phyloP scores from a whole-genome alignment of 2,888 invertebrate species.

The Mythimna vitellina region DNA sequence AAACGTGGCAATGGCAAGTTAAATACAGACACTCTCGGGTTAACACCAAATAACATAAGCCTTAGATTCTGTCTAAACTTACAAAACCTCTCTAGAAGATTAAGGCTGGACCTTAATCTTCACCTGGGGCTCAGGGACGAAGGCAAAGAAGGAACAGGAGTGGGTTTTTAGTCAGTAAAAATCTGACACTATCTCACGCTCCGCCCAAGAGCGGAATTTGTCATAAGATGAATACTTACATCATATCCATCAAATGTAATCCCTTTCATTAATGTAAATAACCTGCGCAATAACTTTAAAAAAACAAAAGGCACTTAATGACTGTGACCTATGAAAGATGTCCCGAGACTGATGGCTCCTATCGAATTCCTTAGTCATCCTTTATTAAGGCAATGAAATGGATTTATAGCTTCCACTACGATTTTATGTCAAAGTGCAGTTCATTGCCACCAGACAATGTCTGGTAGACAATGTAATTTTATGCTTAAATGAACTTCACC shows the following conservation, averaged over 20 bases:
- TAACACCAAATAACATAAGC: neutral
- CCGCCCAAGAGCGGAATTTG: too few relatives aligned
- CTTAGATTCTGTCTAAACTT: neutral
- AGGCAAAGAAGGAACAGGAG: too few relatives aligned
- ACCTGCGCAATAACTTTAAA: slow-evolving; percentile 53
- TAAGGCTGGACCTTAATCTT: too few relatives aligned
- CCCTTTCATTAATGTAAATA: slow-evolving; percentile 41
- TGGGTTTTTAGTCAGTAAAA: too few relatives aligned
- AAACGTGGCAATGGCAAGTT: slow-evolving; percentile 23
- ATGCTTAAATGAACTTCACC: slow-evolving; percentile 88
- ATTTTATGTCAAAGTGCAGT: slow-evolving; percentile 91
- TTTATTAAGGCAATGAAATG: slow-evolving; percentile 90
- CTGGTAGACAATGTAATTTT: slow-evolving; percentile 89
- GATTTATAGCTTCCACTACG: slow-evolving; percentile 88
- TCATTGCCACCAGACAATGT: slow-evolving; percentile 90
- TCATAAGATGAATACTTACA: too few relatives aligned
- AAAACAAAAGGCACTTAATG: slow-evolving; percentile 76
- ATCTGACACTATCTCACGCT: too few relatives aligned
- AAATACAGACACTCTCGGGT: slow-evolving; percentile 16
- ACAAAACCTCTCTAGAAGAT: neutral
- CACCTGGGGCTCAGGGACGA: too few relatives aligned
- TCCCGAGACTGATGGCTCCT: slow-evolving; percentile 84
- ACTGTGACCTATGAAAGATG: slow-evolving; percentile 79
- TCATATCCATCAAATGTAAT: too few relatives aligned
- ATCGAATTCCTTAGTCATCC: slow-evolving; percentile 86